These are phyloP conservation scores for Probaryconus sp. DNA, from an alignment of 1,140 invertebrate species.

Conservation along the genomic window DNA sequence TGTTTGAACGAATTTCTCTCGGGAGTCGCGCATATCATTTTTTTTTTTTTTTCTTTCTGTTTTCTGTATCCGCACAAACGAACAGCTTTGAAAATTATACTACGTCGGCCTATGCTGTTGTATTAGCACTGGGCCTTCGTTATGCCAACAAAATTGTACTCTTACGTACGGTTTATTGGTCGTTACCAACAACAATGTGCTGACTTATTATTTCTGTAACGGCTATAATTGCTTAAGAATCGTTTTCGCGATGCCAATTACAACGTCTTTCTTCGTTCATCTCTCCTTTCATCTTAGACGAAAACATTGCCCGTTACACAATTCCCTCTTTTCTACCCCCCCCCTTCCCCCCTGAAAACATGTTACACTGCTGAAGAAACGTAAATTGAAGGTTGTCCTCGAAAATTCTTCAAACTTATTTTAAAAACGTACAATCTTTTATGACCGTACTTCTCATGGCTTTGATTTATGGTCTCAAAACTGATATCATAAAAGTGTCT, in stretches of 20 bases:
- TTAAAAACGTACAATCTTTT: too few relatives aligned
- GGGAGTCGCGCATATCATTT: background rate
- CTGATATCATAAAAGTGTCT: too few relatives aligned
- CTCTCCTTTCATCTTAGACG: slow-evolving; percentile 2
- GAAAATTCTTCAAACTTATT: too few relatives aligned
- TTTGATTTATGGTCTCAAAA: too few relatives aligned
- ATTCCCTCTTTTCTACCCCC: too few relatives aligned
- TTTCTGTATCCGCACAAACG: slow-evolving; percentile 23
- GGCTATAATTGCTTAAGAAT: slow-evolving; percentile 58
- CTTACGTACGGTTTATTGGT: slow-evolving; percentile 61
- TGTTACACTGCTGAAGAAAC: too few relatives aligned
- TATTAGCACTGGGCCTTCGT: slow-evolving; percentile 20
- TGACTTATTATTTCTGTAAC: slow-evolving; percentile 61
- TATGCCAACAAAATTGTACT: slow-evolving; percentile 50
- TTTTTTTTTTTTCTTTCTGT: background rate
- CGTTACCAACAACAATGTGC: slow-evolving; percentile 46
- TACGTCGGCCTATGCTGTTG: slow-evolving; percentile 14
- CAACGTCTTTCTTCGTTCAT: slow-evolving; percentile 22
- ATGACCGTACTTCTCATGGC: too few relatives aligned
- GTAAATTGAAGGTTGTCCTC: too few relatives aligned
- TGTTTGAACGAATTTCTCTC: background rate
- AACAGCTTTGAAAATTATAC: slow-evolving; percentile 1
- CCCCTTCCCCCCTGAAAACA: too few relatives aligned
- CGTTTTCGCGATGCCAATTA: slow-evolving; percentile 50
- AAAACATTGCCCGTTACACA: background rate